Base-by-base conservation (phyloP, 2,797 vertebrate genomes). In the Melanotaenia pygmaea region DNA sequence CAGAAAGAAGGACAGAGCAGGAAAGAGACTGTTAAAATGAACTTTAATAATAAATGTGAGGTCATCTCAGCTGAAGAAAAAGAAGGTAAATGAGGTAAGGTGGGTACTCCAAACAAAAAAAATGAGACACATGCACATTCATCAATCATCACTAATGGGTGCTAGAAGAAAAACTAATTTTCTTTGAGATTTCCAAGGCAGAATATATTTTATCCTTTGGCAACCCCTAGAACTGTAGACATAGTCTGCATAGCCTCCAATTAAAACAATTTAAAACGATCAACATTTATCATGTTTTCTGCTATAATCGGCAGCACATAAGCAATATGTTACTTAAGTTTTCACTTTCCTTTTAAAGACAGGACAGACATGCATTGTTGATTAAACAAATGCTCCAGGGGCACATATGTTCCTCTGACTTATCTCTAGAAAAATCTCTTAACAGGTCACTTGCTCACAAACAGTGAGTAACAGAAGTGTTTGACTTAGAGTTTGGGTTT, bases 21-120 rank as follows among this genome's bases (percentile, higher is more conserved):
- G 85, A 90, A 89, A 89, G 83, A 76, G 72, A 74, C 68, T 53
- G 35, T 80, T 87, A n/a, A 88, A 81, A 86, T 87, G 53, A 84
- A 81, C 53, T 81, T 66, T 66, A 61, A 68, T 43, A 22, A 71
- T 70, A 50, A 82, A 81, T 20, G 26, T 76, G 59, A 50, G 70
- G 74, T 84, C 84, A 82, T 74, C 70, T 50, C 50, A 76, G 77
- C 69, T 81, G 59, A 88, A 82, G 73, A 74, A 78, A 63, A 82
- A 47, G 1, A 6, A 24, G 0, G 16, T 3, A 63, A 68, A 47
- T 47, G 43, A 20, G 43, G 14, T 20, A 50, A 50, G 1, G 88
- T 2, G 72, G 43, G 64, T 73, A 81, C 80, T 88, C 65, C 38
- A 59, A 77, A 70, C 38, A 76, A 78, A 83, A 83, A 84, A 74